These are phyloP conservation scores for Monarcha castaneiventris DNA, from an alignment of 2,113 vertebrate species.

Conservation along the genomic window DNA sequence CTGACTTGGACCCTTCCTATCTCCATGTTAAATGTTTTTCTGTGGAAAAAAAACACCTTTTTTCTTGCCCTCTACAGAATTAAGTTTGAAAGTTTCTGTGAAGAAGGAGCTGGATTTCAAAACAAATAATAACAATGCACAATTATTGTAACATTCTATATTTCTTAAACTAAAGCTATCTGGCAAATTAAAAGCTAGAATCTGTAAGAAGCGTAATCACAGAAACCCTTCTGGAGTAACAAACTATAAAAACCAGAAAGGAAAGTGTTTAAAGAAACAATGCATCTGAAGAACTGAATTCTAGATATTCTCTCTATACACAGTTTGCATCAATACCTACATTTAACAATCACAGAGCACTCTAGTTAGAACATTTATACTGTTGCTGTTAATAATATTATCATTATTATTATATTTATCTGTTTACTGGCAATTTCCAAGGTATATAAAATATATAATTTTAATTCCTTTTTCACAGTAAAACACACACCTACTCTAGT, in stretches of 20 bases:
- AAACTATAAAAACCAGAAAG: background rate
- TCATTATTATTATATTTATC: background rate
- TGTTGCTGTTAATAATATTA: background rate
- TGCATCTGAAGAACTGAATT: background rate
- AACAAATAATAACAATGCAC: background rate
- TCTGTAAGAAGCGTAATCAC: background rate
- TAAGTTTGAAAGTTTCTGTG: background rate
- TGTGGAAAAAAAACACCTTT: background rate
- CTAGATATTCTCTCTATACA: background rate
- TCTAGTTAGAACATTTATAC: background rate
- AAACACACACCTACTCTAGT: background rate
- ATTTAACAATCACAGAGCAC: background rate
- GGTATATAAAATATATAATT: background rate
- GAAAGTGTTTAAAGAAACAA: background rate
- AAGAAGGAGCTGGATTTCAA: background rate
- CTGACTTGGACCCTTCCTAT: background rate
- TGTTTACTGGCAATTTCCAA: background rate
- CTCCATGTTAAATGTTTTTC: background rate
- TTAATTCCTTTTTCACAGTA: background rate
- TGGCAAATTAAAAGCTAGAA: background rate
- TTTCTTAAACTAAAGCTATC: background rate
- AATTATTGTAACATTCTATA: background rate
- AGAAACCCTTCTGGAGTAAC: background rate
- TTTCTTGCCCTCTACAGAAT: background rate
- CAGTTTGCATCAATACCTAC: background rate